Conservation (phyloP, 2,113 vertebrate genomes). For the Serilophus lunatus region DNA sequence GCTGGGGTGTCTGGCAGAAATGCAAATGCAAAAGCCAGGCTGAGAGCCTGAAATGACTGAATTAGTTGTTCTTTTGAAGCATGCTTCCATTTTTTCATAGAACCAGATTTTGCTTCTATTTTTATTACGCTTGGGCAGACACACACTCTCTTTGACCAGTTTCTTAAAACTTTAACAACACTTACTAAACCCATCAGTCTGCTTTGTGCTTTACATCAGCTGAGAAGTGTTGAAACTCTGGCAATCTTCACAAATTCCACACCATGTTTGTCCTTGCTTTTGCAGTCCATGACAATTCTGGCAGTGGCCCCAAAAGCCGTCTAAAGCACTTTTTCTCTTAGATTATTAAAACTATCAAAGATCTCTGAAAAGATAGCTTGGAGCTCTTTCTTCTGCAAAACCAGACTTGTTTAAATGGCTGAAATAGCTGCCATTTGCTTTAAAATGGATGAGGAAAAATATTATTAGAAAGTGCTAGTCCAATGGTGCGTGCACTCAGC, state of each 20-base stretch:
- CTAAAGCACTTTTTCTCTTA: conserved; percentile 5
- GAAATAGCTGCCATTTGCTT: neutral
- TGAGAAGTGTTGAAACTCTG: neutral
- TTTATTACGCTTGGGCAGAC: neutral
- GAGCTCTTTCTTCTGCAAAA: conserved; percentile 23
- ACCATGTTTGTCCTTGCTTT: neutral
- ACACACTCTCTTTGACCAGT: neutral
- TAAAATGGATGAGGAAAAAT: neutral
- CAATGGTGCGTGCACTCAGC: neutral
- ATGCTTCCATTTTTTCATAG: neutral
- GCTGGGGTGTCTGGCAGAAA: neutral
- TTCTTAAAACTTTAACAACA: neutral
- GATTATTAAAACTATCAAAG: neutral
- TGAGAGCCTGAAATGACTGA: neutral
- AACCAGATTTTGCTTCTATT: neutral
- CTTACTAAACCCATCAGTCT: neutral
- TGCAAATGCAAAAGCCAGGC: neutral
- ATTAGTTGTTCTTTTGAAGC: neutral
- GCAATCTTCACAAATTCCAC: neutral
- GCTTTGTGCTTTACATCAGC: neutral
- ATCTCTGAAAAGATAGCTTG: neutral
- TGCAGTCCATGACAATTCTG: neutral
- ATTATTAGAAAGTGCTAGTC: neutral
- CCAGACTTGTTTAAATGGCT: neutral
- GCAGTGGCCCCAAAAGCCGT: neutral